phyloP scores from a whole-genome alignment of 2,888 invertebrate genomes.

The Sisyra nigra region DNA sequence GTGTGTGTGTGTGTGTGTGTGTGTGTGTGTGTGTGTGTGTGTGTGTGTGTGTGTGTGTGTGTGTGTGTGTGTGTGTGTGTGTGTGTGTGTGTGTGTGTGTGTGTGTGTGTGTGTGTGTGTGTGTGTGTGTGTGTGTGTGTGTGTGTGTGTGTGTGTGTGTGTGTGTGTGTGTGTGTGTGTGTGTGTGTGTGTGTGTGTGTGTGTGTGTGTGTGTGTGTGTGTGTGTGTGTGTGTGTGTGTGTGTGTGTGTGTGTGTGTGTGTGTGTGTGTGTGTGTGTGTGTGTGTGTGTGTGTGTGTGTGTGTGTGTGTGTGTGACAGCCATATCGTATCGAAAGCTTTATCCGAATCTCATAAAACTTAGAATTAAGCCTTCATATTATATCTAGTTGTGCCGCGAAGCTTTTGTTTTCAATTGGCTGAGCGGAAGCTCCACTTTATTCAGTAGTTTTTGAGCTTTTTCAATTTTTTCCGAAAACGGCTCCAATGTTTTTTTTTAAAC shows the following conservation, averaged over 20 bases:
- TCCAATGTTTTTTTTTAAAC: too few relatives aligned
- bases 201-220: conserved; percentile 1
- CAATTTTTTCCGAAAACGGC: too few relatives aligned
- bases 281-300: conserved; percentile 2
- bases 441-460: too few relatives aligned
- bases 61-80: conserved; percentile 1
- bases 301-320: too few relatives aligned
- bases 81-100: conserved; percentile 1
- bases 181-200: conserved; percentile 1
- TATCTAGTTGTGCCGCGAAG: too few relatives aligned
- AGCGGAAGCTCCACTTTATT: too few relatives aligned
- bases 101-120: conserved; percentile 1
- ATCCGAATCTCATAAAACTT: too few relatives aligned
- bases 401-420: neutral
- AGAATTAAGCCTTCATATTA: too few relatives aligned
- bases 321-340: too few relatives aligned
- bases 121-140: conserved; percentile 1
- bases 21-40: conserved; percentile 1
- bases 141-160: conserved; percentile 1
- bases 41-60: conserved; percentile 1
- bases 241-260: neutral
- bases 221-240: conserved; percentile 1
- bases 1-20: conserved; percentile 1
- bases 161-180: conserved; percentile 1
- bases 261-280: conserved; percentile 1